Evolutionary conservation across 2,888 invertebrate genomes (phyloP).

Genomic region (Drosophila infuscata): DNA sequence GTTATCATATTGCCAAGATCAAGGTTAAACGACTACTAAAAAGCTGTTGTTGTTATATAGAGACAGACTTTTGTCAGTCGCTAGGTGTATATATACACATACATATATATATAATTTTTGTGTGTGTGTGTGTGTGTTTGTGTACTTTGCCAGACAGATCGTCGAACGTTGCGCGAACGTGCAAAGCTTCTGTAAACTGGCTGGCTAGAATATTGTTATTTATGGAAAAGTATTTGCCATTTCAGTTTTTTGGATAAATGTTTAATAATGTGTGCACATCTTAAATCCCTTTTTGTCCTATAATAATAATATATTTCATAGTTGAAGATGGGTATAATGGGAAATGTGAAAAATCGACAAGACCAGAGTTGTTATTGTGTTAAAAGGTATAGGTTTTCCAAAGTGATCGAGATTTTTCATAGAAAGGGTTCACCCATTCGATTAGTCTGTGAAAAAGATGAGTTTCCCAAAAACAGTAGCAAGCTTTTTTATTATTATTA

Average conservation of each 20-base stretch:
- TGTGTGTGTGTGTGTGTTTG: conserved; percentile 32
- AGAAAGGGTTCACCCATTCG: neutral
- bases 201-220: conserved; percentile 41
- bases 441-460: neutral
- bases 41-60: conserved; percentile 47
- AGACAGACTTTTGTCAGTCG: conserved; percentile 66
- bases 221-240: conserved; percentile 31
- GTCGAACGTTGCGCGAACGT: conserved; percentile 67
- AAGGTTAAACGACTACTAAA: conserved; percentile 67
- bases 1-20: conserved; percentile 84
- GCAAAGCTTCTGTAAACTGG: conserved; percentile 53
- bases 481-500: neutral
- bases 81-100: conserved; percentile 22
- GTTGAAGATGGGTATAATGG: neutral
- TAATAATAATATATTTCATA: neutral
- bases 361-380: neutral
- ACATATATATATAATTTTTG: conserved; percentile 9
- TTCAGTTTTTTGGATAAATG: conserved; percentile 29
- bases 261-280: neutral
- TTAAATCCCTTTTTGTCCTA: neutral
- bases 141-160: conserved; percentile 63
- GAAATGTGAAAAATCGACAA: neutral
- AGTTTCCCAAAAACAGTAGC: neutral
- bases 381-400: neutral
- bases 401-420: no score